Percentiles rank a stretch among this genome's conserved stretches.
Evolutionary conservation across 2,888 invertebrate species (phyloP).

Genomic region (Junonia oenone): DNA sequence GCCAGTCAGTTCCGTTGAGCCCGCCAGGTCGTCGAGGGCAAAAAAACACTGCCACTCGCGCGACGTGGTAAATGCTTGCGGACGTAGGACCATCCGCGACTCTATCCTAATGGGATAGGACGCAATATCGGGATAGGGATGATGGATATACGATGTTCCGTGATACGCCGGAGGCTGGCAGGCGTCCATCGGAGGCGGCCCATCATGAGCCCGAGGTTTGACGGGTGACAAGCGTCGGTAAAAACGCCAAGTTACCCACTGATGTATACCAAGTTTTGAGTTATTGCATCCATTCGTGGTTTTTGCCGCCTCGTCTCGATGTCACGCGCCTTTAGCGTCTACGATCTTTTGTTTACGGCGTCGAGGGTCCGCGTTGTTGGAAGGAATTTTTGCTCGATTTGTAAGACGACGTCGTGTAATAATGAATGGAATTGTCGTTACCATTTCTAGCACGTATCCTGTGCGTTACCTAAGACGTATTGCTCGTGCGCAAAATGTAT

Average conservation of each 20-base stretch:
- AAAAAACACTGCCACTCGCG: constrained; percentile 71
- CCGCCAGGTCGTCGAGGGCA: constrained; percentile 74
- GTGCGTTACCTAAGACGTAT: constrained; percentile 21
- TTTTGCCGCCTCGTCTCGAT: constrained; percentile 34
- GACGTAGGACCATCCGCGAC: constrained; percentile 30
- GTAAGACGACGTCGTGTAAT: constrained; percentile 21
- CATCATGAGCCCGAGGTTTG: constrained; percentile 72
- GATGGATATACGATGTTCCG: constrained; percentile 33
- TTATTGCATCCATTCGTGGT: constrained; percentile 48
- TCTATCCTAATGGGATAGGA: constrained; percentile 26
- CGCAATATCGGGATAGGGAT: constrained; percentile 17
- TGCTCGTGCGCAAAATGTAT: constrained; percentile 17
- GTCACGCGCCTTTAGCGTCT: constrained; percentile 30
- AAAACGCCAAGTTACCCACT: constrained; percentile 55
- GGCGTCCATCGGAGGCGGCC: constrained; percentile 73
- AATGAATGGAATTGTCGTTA: constrained; percentile 34
- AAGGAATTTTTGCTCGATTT: constrained; percentile 26
- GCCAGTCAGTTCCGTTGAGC: constrained; percentile 71
- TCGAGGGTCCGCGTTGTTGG: constrained; percentile 36
- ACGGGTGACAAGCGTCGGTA: constrained; percentile 72
- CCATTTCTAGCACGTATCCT: constrained; percentile 24
- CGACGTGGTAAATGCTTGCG: constrained; percentile 34
- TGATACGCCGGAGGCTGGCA: constrained; percentile 55
- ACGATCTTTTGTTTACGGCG: constrained; percentile 55
- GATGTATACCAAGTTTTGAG: constrained; percentile 57